These are phyloP conservation scores for Dichetophora obliterata DNA, from an alignment of 2,888 invertebrate species.

Conservation along the genomic window DNA sequence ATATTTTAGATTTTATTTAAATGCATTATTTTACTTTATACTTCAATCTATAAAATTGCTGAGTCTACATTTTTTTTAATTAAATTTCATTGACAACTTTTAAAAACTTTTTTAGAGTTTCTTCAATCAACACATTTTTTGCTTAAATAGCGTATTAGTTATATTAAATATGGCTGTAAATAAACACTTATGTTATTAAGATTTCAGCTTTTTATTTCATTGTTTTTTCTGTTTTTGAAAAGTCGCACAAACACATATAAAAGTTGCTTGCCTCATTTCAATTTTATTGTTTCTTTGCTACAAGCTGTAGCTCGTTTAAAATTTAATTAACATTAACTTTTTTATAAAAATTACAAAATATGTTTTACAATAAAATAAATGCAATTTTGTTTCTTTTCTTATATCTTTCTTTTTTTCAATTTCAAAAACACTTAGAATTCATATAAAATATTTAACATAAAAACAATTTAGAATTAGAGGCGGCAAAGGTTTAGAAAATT, in stretches of 20 bases:
- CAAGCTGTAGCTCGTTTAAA: background rate
- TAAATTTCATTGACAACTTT: too few species aligned
- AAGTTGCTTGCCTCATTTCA: background rate
- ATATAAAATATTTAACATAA: background rate
- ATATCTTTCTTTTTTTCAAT: background rate
- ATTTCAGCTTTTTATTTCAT: too few species aligned
- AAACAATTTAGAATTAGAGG: background rate
- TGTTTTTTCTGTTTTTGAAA: background rate
- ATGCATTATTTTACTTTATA: background rate
- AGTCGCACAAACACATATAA: background rate
- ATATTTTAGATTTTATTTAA: background rate
- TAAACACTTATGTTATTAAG: too few species aligned
- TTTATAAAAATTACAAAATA: background rate
- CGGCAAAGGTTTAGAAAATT: background rate
- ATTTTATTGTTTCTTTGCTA: background rate
- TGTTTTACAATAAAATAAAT: conserved; percentile 30
- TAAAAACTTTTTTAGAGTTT: too few species aligned
- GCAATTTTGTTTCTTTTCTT: background rate
- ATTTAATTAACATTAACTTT: background rate
- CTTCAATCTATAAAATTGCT: too few species aligned
- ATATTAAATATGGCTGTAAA: too few species aligned
- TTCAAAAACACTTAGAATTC: background rate
- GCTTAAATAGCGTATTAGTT: too few species aligned
- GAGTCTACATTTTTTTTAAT: too few species aligned
- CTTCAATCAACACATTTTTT: too few species aligned